Evolutionary conservation across 2,797 vertebrate genomes (phyloP).

Genomic region (Tauraco hartlaubi): DNA sequence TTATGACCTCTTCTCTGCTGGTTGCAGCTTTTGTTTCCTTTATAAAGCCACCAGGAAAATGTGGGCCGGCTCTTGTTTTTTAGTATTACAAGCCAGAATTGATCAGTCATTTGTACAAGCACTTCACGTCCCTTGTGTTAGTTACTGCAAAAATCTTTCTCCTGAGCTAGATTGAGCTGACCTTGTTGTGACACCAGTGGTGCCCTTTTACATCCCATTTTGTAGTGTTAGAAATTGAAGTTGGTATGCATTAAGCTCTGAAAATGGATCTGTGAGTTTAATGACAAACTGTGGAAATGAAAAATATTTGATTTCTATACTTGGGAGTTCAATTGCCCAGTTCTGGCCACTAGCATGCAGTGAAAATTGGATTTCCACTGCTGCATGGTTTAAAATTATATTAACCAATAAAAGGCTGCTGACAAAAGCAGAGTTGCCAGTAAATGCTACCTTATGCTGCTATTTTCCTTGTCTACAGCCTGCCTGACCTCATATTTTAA

Average conservation of each 20-base stretch:
- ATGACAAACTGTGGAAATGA: not conserved
- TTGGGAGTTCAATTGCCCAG: not conserved
- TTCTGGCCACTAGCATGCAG: not conserved
- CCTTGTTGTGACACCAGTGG: not conserved
- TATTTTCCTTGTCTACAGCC: not conserved
- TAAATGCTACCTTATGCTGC: conserved; percentile 4
- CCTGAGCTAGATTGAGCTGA: not conserved
- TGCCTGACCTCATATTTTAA: not conserved
- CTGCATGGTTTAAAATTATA: not conserved
- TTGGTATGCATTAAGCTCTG: not conserved
- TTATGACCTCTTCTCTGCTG: not conserved
- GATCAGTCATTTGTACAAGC: not conserved
- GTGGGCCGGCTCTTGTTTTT: not conserved
- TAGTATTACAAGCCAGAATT: not conserved
- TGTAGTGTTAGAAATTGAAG: not conserved
- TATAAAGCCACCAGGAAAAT: not conserved
- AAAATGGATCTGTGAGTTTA: not conserved
- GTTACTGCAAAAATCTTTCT: not conserved
- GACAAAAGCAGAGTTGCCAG: not conserved
- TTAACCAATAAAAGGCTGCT: conserved; percentile 3
- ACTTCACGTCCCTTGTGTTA: not conserved
- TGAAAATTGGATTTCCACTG: conserved; percentile 12
- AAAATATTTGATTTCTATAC: not conserved
- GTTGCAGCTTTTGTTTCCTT: not conserved
- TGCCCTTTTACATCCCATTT: not conserved